Evolutionary conservation across 1,140 invertebrate genomes (phyloP), one percentile per base, ranked within the genome.

Genomic region (Phenacoccus solenopsis): DNA sequence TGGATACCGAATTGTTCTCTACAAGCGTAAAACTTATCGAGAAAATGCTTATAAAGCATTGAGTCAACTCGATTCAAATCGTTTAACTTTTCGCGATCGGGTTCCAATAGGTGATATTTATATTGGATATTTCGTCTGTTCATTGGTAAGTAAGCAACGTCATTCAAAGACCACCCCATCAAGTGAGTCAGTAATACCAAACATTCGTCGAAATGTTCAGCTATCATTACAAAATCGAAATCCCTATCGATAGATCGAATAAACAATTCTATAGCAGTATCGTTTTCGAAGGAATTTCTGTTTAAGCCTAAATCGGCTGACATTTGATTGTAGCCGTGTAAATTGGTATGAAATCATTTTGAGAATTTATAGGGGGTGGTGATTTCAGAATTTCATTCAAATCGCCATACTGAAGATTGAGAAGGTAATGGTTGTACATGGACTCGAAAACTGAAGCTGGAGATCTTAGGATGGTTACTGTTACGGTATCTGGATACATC

Each of bases 191-290:
- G 74, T 9, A 84, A 74, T 35, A 84, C 76, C n/a, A 84, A 72
- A 1, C 82, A 84, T 72, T 82, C 81, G 68, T 84, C 81, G 74
- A 84, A 81, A 72, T 79, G 77, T 72, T 84, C 83, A 1, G 80
- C 76, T 25, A 84, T 79, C 78, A 84, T 78, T 24, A 84, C 78
- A 3, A 84, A 74, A 70, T 80, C 76, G 73, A 84, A 84, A 21
- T 79, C 73, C 13, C 69, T 71, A 13, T 82, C 79, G 0, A 82
- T 72, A 28, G 76, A 72, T 27, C 70, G 57, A 38, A 79, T 77
- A 10, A 74, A 73, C 28, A 75, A 35, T n/a, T 67, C 28, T n/a
- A 70, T 71, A 56, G 68, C 59, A 20, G 64, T 38, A 3, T 49
- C 27, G 21, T 73, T 73, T 22, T 74, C 68, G 69, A 78, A 76